phyloP scores from a whole-genome alignment of 2,888 invertebrate species.

The Dendrolimus houi region DNA sequence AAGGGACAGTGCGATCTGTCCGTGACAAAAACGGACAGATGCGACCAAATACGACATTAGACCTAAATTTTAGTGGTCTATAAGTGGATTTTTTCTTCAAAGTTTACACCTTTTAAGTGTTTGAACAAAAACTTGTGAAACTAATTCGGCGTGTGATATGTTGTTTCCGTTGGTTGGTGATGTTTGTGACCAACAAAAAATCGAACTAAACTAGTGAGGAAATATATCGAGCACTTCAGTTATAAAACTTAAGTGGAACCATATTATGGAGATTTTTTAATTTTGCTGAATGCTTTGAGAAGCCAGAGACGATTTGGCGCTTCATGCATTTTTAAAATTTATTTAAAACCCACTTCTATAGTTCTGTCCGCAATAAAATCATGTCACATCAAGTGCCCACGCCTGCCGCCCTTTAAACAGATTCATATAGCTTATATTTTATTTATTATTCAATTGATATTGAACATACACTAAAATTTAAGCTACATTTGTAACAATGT shows the following conservation, averaged over 20 bases:
- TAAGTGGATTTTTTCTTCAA: slow-evolving; percentile 17
- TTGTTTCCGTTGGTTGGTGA: background rate
- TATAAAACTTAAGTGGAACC: background rate
- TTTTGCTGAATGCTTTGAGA: background rate
- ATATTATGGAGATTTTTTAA: background rate
- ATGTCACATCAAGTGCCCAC: too few relatives aligned
- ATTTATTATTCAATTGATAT: background rate
- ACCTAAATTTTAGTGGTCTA: slow-evolving; percentile 30
- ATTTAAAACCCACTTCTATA: background rate
- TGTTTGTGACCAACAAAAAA: background rate
- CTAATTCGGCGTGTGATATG: background rate
- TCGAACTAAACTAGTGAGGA: background rate
- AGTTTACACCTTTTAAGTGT: slow-evolving; percentile 32
- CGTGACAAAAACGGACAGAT: slow-evolving; percentile 63
- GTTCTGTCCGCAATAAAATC: background rate
- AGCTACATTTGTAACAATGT: background rate
- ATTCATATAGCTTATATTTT: background rate
- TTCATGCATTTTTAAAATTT: background rate
- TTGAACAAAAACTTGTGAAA: slow-evolving; percentile 16
- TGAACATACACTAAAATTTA: background rate
- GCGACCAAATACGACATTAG: slow-evolving; percentile 48
- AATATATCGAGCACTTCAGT: background rate
- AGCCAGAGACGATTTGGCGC: background rate
- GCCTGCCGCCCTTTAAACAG: background rate
- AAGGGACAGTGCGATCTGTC: slow-evolving; percentile 57